Conservation (phyloP, 1,140 invertebrate genomes). For the Oreohelix idahoensis region DNA sequence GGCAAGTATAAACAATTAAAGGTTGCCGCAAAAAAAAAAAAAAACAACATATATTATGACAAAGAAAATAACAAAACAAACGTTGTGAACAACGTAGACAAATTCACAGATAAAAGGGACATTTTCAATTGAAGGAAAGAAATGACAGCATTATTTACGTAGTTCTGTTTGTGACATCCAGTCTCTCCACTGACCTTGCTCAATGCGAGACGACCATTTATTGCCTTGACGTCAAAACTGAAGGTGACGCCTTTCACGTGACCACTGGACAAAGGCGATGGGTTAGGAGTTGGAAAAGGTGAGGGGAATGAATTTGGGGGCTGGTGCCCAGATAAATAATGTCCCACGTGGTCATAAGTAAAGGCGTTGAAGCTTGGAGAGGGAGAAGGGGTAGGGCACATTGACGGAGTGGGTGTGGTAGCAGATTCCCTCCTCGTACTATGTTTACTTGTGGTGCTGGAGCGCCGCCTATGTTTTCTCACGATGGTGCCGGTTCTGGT, state of each 20-base stretch:
- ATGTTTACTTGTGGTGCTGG: constrained; percentile 36
- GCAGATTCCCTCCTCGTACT: constrained; percentile 20
- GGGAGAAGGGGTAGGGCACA: constrained; percentile 16
- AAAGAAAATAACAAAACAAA: too few relatives aligned
- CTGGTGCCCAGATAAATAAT: not conserved
- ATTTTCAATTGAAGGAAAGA: too few relatives aligned
- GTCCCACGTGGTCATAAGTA: not conserved
- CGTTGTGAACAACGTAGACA: too few relatives aligned
- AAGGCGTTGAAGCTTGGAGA: constrained; percentile 9
- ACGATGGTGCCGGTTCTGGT: constrained; percentile 39
- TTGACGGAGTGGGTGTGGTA: constrained; percentile 12
- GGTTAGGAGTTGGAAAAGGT: constrained; percentile 4
- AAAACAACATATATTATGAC: too few relatives aligned
- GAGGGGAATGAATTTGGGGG: constrained; percentile 3
- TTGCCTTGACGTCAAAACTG: not conserved
- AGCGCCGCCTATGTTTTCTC: constrained; percentile 39
- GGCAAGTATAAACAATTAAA: too few relatives aligned
- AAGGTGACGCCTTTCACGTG: constrained; percentile 19
- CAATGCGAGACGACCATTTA: not conserved
- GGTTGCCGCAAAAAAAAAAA: too few relatives aligned
- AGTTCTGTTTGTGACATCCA: too few relatives aligned
- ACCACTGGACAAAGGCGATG: not conserved
- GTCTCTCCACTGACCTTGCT: not conserved
- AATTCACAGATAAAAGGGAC: too few relatives aligned
- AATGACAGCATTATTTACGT: too few relatives aligned